These are phyloP conservation scores for Conops quadrifasciatus DNA, from an alignment of 2,888 invertebrate genomes.

Conservation along the genomic window DNA sequence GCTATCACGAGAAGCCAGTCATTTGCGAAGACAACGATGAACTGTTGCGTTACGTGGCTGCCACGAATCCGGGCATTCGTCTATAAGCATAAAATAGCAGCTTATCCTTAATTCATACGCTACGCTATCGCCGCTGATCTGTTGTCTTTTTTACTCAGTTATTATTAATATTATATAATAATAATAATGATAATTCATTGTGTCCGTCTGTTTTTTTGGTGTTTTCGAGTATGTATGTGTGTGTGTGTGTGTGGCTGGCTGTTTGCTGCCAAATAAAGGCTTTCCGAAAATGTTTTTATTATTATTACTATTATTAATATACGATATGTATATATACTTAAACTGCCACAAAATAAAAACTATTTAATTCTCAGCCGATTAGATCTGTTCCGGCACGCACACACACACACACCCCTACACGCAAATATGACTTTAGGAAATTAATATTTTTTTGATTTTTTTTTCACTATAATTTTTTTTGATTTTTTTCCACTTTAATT, in stretches of 20 bases:
- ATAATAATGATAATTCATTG: conserved; percentile 26
- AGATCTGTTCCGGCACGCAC: neutral
- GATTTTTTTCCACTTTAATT: conserved; percentile 13
- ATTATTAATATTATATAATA: conserved; percentile 25
- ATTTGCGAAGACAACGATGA: conserved; percentile 92
- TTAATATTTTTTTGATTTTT: conserved; percentile 21
- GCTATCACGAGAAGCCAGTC: conserved; percentile 92
- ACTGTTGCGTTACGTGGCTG: conserved; percentile 83
- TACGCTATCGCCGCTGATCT: neutral
- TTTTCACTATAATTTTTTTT: conserved; percentile 14
- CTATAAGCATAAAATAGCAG: conserved; percentile 69
- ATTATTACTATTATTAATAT: conserved; percentile 14
- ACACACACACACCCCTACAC: conserved; percentile 11
- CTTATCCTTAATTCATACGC: neutral
- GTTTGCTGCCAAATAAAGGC: conserved; percentile 44
- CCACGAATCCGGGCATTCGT: conserved; percentile 84
- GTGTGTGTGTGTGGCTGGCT: conserved; percentile 47
- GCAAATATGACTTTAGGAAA: conserved; percentile 19
- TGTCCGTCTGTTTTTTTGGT: conserved; percentile 14
- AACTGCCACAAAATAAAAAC: conserved; percentile 29
- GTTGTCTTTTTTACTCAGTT: conserved; percentile 26
- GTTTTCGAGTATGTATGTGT: too few species aligned
- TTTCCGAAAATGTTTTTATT: conserved; percentile 30
- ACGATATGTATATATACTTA: neutral
- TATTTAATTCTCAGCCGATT: neutral